phyloP scores from a whole-genome alignment of 2,797 vertebrate species.

The Phalanger gymnotis region DNA sequence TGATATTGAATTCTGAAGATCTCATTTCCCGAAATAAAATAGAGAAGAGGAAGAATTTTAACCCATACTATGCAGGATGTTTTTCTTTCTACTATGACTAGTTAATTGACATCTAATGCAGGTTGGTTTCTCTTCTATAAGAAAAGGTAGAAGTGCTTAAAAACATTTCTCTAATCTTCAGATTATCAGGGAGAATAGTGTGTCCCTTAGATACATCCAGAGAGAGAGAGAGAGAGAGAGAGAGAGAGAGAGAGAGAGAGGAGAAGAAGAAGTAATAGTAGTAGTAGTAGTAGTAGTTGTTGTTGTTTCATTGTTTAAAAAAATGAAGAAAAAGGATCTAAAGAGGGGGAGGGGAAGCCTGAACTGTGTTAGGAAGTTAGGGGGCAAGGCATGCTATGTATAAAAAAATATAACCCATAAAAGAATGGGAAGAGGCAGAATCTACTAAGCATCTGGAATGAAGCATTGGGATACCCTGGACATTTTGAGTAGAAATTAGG shows the following conservation, averaged over 20 bases:
- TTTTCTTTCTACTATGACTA: neutral
- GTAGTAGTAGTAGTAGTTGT: too few relatives aligned
- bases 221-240: too few relatives aligned
- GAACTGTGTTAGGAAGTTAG: neutral
- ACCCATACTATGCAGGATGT: neutral
- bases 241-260: too few relatives aligned
- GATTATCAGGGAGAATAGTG: neutral
- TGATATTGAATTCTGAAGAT: neutral
- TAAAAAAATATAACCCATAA: neutral
- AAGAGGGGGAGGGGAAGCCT: neutral
- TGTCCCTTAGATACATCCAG: neutral
- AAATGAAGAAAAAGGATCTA: neutral
- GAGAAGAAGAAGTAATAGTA: too few relatives aligned
- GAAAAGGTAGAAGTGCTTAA: neutral
- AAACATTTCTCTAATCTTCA: neutral
- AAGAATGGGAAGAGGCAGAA: neutral
- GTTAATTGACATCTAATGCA: neutral
- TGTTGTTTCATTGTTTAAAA: neutral
- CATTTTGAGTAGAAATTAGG: neutral
- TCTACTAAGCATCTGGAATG: neutral
- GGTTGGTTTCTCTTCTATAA: neutral
- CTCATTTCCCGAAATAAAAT: neutral
- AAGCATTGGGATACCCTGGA: neutral
- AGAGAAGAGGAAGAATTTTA: neutral
- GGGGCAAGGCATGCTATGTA: accelerated